Conservation (phyloP, 2,888 invertebrate genomes). For the Germaria angustata region DNA sequence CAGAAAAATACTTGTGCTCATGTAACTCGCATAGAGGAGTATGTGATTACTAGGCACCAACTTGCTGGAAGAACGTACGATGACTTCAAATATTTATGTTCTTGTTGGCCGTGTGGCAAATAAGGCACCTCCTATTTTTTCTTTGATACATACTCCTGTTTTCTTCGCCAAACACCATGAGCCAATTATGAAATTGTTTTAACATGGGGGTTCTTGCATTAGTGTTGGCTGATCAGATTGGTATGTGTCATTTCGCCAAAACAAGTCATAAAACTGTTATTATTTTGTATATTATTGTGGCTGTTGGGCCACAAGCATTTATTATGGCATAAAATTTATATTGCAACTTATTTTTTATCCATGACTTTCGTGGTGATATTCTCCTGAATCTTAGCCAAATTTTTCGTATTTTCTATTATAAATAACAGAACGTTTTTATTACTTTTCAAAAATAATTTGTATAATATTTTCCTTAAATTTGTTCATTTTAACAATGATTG, state of each 20-base stretch:
- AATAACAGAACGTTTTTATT: background rate
- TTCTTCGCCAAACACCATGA: conserved; percentile 2
- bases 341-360: background rate
- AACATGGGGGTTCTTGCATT: conserved; percentile 33
- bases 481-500: background rate
- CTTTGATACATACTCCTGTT: conserved; percentile 22
- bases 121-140: conserved; percentile 57
- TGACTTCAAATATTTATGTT: conserved; percentile 44
- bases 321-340: background rate
- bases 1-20: conserved; percentile 10
- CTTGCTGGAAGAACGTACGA: conserved; percentile 1
- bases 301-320: background rate
- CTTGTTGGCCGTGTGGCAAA: conserved; percentile 37
- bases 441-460: no score
- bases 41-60: conserved; percentile 17
- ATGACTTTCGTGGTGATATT: background rate
- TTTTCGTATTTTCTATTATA: background rate
- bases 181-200: conserved; percentile 60
- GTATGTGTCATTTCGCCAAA: conserved; percentile 39
- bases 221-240: conserved; percentile 42
- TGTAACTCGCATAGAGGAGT: background rate
- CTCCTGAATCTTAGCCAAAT: background rate
- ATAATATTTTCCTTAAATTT: background rate
- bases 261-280: conserved; percentile 50
- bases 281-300: conserved; percentile 47